phyloP scores from a whole-genome alignment of 92 coral and sea anemone species.

The Porites divaricata region DNA sequence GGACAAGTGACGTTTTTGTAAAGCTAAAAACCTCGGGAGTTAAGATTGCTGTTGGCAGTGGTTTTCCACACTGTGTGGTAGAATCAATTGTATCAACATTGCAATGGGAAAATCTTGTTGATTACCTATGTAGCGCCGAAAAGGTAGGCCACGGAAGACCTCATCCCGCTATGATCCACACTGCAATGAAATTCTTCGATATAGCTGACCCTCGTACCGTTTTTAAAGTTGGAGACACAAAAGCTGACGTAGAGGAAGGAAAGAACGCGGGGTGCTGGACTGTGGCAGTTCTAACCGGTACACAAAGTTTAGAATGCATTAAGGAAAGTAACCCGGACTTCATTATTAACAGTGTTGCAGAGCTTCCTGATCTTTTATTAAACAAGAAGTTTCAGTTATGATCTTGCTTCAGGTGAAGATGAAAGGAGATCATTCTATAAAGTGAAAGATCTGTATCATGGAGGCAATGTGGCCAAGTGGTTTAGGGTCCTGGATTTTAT shows the following conservation, averaged over 20 bases:
- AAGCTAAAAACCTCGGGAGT: conserved; percentile 73
- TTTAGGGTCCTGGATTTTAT: no score
- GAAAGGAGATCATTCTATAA: background rate
- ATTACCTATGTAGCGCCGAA: conserved; percentile 90
- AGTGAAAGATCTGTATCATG: no score
- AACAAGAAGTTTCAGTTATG: background rate
- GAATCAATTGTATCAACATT: conserved; percentile 68
- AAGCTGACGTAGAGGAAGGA: conserved; percentile 88
- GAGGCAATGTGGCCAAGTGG: no score
- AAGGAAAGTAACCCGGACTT: conserved; percentile 79
- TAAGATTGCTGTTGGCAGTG: conserved; percentile 90
- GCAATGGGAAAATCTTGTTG: conserved; percentile 79
- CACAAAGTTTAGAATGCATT: conserved; percentile 73
- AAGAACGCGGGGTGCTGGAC: conserved; percentile 95
- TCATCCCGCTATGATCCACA: conserved; percentile 91
- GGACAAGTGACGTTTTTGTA: conserved; percentile 76
- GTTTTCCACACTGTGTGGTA: conserved; percentile 93
- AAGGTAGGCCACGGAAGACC: conserved; percentile 93
- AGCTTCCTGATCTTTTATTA: conserved; percentile 51
- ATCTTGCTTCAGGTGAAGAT: background rate
- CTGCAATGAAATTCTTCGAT: conserved; percentile 83
- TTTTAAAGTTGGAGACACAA: conserved; percentile 92
- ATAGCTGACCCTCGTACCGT: conserved; percentile 71
- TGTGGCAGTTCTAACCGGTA: conserved; percentile 93
- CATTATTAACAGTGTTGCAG: conserved; percentile 74